These are phyloP conservation scores for Hystrix brachyura DNA, from an alignment of 2,113 vertebrate species.

Conservation along the genomic window DNA sequence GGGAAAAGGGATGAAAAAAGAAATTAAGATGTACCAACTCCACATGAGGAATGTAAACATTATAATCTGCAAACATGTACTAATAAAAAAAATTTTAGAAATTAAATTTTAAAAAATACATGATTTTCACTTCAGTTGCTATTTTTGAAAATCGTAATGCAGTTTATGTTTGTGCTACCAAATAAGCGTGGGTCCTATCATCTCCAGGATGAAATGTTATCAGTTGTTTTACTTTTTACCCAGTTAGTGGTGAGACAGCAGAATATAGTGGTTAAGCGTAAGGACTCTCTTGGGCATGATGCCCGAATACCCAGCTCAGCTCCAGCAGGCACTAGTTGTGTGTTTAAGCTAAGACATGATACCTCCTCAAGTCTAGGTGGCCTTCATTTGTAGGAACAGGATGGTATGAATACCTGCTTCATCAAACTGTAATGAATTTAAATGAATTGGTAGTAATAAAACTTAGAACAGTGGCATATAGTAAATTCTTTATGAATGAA, in stretches of 20 bases:
- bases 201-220: neutral
- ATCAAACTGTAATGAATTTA: neutral
- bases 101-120: neutral
- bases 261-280: neutral
- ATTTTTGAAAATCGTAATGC: neutral
- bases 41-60: neutral
- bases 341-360: neutral
- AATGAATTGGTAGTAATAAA: conserved; percentile 2
- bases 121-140: neutral
- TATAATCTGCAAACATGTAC: neutral
- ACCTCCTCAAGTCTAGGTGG: neutral
- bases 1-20: neutral
- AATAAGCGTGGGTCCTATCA: neutral
- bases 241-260: neutral
- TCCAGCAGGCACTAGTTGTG: neutral
- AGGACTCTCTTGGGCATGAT: neutral
- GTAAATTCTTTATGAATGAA: neutral
- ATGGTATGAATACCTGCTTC: neutral
- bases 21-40: neutral
- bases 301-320: neutral
- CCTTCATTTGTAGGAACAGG: neutral
- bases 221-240: neutral
- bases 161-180: neutral
- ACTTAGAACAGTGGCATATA: neutral
- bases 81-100: neutral